A percentile compares a stretch with the other conserved stretches of the same genome.
Conservation (phyloP, 1,140 invertebrate species). For the Mizuhopecten yessoensis region DNA sequence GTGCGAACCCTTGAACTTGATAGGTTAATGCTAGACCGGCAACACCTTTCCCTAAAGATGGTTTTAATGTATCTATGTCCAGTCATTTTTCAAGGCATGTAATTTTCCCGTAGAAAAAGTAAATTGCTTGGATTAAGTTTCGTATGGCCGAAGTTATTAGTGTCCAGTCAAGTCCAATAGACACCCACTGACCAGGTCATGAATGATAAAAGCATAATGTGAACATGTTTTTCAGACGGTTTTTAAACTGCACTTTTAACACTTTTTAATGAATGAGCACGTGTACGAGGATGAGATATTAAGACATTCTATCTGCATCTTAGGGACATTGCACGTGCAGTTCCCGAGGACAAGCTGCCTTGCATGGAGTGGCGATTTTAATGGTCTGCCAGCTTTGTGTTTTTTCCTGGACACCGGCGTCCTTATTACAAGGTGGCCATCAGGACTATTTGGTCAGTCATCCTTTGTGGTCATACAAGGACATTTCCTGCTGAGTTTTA, state of each 20-base stretch:
- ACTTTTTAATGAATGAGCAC: constrained; percentile 14
- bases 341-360: constrained; percentile 23
- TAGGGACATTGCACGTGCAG: not conserved
- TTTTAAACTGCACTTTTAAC: constrained; percentile 26
- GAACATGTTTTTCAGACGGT: not conserved
- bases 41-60: constrained; percentile 29
- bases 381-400: not conserved
- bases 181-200: constrained; percentile 36
- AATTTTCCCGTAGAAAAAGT: not conserved
- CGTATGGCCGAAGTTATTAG: constrained; percentile 37
- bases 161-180: constrained; percentile 7
- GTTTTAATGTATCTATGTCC: constrained; percentile 35
- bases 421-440: not conserved
- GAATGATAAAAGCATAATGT: constrained; percentile 35
- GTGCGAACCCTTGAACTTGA: constrained; percentile 31
- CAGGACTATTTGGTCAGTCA: not conserved
- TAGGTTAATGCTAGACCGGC: not conserved
- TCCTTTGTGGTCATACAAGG: not conserved
- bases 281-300: constrained; percentile 1
- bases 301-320: constrained; percentile 15
- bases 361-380: not conserved
- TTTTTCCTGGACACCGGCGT: not conserved
- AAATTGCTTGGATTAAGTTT: constrained; percentile 33
- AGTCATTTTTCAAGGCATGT: constrained; percentile 36
- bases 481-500: not conserved